Percentiles rank a stretch among this genome's conserved stretches.
Conservation (phyloP, 2,113 vertebrate species). For the Calcarius ornatus region DNA sequence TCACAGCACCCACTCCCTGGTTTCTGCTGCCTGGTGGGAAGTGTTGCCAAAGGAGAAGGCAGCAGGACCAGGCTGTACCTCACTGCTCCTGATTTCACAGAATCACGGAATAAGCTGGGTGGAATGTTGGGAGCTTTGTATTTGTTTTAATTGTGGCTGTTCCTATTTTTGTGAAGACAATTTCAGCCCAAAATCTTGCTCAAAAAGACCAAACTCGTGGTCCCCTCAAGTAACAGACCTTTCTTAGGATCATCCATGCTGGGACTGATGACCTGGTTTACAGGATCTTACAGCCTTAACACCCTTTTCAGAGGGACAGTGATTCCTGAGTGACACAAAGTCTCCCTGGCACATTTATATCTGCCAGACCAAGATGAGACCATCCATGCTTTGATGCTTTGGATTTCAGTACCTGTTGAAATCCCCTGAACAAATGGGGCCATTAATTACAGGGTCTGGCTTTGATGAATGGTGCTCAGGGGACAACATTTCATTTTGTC, state of each 20-base stretch:
- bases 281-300: not conserved
- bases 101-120: not conserved
- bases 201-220: not conserved
- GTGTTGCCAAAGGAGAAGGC: not conserved
- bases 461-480: conserved; percentile 43
- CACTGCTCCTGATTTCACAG: accelerated
- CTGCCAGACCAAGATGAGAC: conserved; percentile 1
- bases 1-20: not conserved
- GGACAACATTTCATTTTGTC: conserved; percentile 48
- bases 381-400: conserved; percentile 30
- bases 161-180: not conserved
- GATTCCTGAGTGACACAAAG: not conserved
- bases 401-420: conserved; percentile 45
- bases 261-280: not conserved
- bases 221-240: not conserved
- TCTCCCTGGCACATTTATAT: not conserved
- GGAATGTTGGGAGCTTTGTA: not conserved
- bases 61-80: not conserved
- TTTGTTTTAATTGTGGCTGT: not conserved
- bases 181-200: not conserved
- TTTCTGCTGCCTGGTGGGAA: not conserved
- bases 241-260: not conserved
- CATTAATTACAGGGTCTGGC: conserved; percentile 20
- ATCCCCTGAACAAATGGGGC: conserved; percentile 15
- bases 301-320: not conserved